Conservation (phyloP, 92 coral and sea anemone species). For the Bergia sp. region DNA sequence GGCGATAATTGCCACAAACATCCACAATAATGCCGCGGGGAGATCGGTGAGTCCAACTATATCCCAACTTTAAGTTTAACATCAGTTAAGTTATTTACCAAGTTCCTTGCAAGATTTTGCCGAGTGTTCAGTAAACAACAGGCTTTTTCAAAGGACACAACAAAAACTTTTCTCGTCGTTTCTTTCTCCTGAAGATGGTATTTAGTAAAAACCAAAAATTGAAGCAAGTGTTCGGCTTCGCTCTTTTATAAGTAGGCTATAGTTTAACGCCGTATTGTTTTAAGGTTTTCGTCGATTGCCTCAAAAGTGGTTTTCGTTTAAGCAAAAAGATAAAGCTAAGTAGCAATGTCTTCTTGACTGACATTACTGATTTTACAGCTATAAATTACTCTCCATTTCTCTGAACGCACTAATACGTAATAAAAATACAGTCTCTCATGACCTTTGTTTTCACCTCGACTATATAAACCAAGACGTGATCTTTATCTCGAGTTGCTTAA, state of each 20-base stretch:
- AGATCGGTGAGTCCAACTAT: constrained; percentile 69
- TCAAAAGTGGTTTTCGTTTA: not conserved
- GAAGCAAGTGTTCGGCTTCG: not conserved
- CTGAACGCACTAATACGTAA: not conserved
- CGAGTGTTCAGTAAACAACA: not conserved
- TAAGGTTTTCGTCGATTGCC: not conserved
- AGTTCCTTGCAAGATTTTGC: not conserved
- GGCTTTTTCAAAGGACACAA: not conserved
- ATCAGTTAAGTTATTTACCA: not conserved
- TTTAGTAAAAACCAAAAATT: not conserved
- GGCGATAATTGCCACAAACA: constrained; percentile 71
- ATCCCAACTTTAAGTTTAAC: not conserved
- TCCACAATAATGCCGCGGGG: constrained; percentile 93
- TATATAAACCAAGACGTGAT: constrained; percentile 5
- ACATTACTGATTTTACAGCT: not conserved
- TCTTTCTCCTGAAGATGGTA: not conserved
- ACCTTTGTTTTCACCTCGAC: constrained; percentile 33
- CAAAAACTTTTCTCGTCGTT: not conserved
- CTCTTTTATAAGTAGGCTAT: not conserved
- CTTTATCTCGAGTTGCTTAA: constrained; percentile 9
- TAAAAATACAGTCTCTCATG: not conserved
- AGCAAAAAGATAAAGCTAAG: not conserved
- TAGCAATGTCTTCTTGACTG: not conserved
- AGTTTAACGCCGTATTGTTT: not conserved
- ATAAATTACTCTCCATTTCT: not conserved